Percentiles rank a stretch among this genome's conserved stretches.
phyloP scores from a whole-genome alignment of 1,140 invertebrate species.

The Melanaphis sacchari region DNA sequence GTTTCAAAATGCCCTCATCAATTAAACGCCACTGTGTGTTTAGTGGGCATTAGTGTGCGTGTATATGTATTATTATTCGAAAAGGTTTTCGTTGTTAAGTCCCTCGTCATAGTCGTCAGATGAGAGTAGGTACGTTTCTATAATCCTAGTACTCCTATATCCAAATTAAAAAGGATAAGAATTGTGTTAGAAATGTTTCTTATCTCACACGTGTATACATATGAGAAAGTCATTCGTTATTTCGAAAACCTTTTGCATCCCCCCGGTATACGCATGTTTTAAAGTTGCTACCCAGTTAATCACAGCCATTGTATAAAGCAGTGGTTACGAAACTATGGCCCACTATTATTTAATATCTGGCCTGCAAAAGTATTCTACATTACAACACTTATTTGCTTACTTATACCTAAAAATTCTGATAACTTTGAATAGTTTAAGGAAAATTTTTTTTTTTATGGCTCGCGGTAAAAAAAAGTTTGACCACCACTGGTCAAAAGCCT shows the following conservation, averaged over 20 bases:
- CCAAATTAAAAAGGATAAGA: not conserved
- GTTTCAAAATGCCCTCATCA: slow-evolving; percentile 35
- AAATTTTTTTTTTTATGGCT: too few relatives aligned
- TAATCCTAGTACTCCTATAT: not conserved
- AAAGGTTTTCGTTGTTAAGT: not conserved
- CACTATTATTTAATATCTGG: too few relatives aligned
- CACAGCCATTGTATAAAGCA: not conserved
- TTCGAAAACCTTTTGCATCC: not conserved
- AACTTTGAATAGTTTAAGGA: too few relatives aligned
- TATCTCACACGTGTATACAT: not conserved
- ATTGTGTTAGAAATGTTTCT: not conserved
- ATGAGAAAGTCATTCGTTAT: not conserved
- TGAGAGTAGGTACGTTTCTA: not conserved
- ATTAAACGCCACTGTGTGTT: slow-evolving; percentile 37
- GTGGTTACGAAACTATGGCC: too few relatives aligned
- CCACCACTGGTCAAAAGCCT: too few relatives aligned
- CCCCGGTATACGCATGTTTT: not conserved
- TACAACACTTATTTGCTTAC: too few relatives aligned
- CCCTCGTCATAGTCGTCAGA: not conserved
- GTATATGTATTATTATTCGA: not conserved
- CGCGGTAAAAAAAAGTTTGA: too few relatives aligned
- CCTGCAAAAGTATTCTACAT: too few relatives aligned
- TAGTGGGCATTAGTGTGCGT: not conserved
- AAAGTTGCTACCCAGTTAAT: not conserved
- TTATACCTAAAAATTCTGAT: too few relatives aligned